A percentile compares a stretch with the other conserved stretches of the same genome.
Conservation (phyloP, 2,888 invertebrate genomes). For the Lasius platythorax region DNA sequence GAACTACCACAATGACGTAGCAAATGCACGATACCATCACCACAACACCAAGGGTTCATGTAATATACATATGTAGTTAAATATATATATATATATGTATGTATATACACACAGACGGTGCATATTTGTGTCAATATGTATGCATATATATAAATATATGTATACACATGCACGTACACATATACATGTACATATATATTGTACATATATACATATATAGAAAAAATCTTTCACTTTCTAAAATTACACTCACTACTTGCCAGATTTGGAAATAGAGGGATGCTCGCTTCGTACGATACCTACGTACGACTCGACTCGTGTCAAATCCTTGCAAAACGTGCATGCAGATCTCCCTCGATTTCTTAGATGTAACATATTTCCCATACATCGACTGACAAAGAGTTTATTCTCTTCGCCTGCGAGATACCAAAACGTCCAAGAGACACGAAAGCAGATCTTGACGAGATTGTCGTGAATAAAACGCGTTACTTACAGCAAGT, state of each 20-base stretch:
- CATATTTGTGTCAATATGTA: slow-evolving; percentile 58
- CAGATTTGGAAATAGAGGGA: slow-evolving; percentile 85
- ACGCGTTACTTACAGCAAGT: background rate
- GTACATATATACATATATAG: slow-evolving; percentile 72
- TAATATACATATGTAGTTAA: slow-evolving; percentile 71
- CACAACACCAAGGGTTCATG: slow-evolving; percentile 84
- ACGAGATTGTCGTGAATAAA: background rate
- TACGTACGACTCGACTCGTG: slow-evolving; percentile 81
- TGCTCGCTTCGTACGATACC: slow-evolving; percentile 83
- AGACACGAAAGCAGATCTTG: background rate
- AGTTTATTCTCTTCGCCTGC: background rate
- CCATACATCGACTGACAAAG: slow-evolving; percentile 32
- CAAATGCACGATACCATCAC: slow-evolving; percentile 86
- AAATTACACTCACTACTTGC: slow-evolving; percentile 84
- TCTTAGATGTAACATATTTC: slow-evolving; percentile 80
- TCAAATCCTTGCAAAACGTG: slow-evolving; percentile 84
- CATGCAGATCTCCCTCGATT: slow-evolving; percentile 85
- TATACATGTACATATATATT: slow-evolving; percentile 68
- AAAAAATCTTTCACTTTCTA: slow-evolving; percentile 68
- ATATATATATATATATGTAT: slow-evolving; percentile 63
- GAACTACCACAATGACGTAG: slow-evolving; percentile 84
- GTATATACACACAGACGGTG: slow-evolving; percentile 59
- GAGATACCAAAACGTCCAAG: background rate
- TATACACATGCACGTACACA: slow-evolving; percentile 66
- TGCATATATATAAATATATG: slow-evolving; percentile 65